phyloP scores from a whole-genome alignment of 1,140 invertebrate species.

The Drosophila guanche region DNA sequence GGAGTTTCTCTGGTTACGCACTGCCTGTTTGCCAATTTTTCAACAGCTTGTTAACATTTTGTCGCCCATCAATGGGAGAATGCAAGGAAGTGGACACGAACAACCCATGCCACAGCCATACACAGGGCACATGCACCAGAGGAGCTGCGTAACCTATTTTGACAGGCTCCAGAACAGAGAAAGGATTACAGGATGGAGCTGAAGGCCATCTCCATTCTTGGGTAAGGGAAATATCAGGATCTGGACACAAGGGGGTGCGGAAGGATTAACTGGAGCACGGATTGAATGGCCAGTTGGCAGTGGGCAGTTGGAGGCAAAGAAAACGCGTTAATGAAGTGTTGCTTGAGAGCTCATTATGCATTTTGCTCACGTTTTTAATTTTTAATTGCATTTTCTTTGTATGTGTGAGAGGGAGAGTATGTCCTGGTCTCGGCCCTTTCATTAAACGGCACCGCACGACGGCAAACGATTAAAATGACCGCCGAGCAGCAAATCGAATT shows the following conservation, averaged over 20 bases:
- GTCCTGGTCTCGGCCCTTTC: slow-evolving; percentile 59
- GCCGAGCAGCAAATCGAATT: slow-evolving; percentile 82
- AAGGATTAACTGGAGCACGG: too few species aligned
- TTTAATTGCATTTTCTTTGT: slow-evolving; percentile 69
- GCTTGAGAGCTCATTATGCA: slow-evolving; percentile 77
- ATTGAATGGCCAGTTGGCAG: too few species aligned
- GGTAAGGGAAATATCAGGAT: not conserved
- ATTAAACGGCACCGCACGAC: slow-evolving; percentile 71
- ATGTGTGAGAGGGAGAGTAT: not conserved
- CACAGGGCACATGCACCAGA: slow-evolving; percentile 3
- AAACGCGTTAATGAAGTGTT: slow-evolving; percentile 80
- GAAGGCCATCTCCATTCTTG: slow-evolving; percentile 1
- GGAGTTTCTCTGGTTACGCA: slow-evolving; percentile 55
- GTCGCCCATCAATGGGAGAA: slow-evolving; percentile 66
- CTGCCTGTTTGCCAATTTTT: slow-evolving; percentile 73
- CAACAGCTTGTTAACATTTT: slow-evolving; percentile 81
- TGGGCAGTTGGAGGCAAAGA: slow-evolving; percentile 26
- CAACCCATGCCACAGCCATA: too few species aligned
- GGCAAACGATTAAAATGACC: slow-evolving; percentile 78
- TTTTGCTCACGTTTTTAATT: slow-evolving; percentile 78
- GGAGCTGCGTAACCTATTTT: slow-evolving; percentile 42
- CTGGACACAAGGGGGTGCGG: not conserved
- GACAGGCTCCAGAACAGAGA: slow-evolving; percentile 11
- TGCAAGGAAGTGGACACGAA: not conserved
- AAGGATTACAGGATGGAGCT: too few species aligned